Evolutionary conservation across 2,888 invertebrate genomes (phyloP).

Genomic region (Galerucella pusilla): DNA sequence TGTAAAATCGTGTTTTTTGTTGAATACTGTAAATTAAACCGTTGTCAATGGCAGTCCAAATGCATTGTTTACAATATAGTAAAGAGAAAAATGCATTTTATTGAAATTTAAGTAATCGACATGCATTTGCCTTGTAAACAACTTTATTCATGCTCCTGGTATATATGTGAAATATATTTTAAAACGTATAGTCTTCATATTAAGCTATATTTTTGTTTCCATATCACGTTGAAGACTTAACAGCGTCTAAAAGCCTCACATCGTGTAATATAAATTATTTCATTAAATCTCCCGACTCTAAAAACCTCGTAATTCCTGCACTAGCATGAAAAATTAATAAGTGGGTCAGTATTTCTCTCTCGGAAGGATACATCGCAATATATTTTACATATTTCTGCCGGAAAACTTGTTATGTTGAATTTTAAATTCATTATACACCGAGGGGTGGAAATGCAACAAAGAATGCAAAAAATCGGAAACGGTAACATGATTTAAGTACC

Average conservation of each 20-base stretch:
- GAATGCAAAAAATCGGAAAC: background rate
- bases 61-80: too few species aligned
- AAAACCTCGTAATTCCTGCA: background rate
- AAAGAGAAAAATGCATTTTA: too few species aligned
- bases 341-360: background rate
- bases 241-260: background rate
- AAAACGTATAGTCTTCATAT: background rate
- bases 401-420: background rate
- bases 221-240: too few species aligned
- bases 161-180: too few species aligned
- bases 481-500: background rate
- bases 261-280: background rate
- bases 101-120: too few species aligned
- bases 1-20: too few species aligned
- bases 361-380: background rate
- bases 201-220: background rate
- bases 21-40: too few species aligned
- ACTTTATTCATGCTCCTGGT: too few species aligned
- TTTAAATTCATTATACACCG: background rate
- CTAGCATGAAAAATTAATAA: background rate
- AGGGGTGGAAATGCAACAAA: background rate
- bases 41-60: too few species aligned
- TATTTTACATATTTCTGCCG: constrained; percentile 1
- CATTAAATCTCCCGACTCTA: background rate
- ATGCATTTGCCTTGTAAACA: too few species aligned